Conservation (phyloP, 1,140 invertebrate species). For the Trypoxylus dichotomus region DNA sequence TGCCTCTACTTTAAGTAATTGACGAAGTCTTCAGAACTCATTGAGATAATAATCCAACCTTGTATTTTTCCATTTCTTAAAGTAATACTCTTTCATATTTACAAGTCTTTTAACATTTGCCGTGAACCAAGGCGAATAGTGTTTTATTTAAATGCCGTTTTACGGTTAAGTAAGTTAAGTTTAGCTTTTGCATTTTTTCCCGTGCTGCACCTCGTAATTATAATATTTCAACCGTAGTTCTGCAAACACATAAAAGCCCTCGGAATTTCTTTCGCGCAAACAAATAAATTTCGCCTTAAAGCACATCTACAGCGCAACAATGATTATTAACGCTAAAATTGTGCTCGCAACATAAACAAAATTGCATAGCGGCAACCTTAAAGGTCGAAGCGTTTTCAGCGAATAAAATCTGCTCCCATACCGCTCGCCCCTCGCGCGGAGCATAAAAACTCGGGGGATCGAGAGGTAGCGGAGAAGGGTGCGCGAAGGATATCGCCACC, state of each 20-base stretch:
- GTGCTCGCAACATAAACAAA: conserved; percentile 8
- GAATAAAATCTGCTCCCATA: conserved; percentile 11
- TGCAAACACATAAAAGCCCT: background rate
- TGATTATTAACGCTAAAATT: conserved; percentile 14
- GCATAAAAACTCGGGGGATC: background rate
- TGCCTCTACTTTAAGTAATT: no score
- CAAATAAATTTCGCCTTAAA: conserved; percentile 11
- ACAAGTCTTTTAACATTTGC: no score
- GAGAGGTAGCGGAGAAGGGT: background rate
- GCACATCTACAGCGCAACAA: background rate
- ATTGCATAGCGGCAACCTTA: conserved; percentile 5
- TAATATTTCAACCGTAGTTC: background rate
- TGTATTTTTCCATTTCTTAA: no score
- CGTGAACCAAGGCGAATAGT: no score
- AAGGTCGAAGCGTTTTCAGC: background rate
- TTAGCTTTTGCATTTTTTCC: background rate
- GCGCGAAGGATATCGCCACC: background rate
- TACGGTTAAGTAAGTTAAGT: no score
- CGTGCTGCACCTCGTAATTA: background rate
- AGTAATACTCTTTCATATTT: no score
- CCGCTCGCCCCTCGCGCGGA: background rate
- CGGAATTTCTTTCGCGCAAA: background rate
- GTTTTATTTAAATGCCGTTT: no score
- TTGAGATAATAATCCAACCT: no score
- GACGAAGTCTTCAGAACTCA: no score